Evolutionary conservation across 2,113 vertebrate genomes (phyloP), one percentile per base, ranked within the genome.

Genomic region (Polypterus senegalus): DNA sequence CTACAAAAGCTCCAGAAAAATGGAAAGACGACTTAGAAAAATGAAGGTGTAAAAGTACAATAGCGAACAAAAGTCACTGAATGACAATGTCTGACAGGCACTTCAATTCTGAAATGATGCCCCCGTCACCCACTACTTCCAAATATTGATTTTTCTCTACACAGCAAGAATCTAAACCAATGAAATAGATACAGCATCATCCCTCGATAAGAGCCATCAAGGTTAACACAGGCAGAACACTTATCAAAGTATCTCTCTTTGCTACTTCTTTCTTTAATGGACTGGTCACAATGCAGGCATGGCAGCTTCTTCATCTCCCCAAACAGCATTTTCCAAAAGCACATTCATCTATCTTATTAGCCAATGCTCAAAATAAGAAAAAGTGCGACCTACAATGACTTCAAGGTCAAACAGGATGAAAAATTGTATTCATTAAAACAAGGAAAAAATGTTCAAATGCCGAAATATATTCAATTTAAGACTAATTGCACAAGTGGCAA

Each of bases 51-150:
- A 91, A 93, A 93, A 90, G 83, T 88, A 92, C 87, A 84, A 88
- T 79, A 82, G 89, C 76, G 80, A 92, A 92, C 80, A 87, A 91
- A 97, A 94, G 89, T 94, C 91, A 92, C 82, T 79, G 84, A 91
- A 91, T 92, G 91, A 90, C 90, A 90, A 90, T 66, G 71, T 76
- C 80, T 95, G 93, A 96, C 93, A 93, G 88, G 75, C 80, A 84
- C 87, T 89, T 96, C 92, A 90, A 90, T 92, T 92, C 89, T 92
- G 83, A 86, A 97, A 88, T 83, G 88, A 97, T 94, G 88, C 85
- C 67, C 86, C 91, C 92, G 95, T 93, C 93, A 95, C 83, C 79
- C 82, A 67, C 78, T 46, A 74, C 81, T 85, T 83, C 83, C 27
- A 83, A 77, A 77, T 94, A 97, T 93, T 93, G 92, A 98, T 97